phyloP scores from a whole-genome alignment of 64 coral and sea anemone species.

The Cladopsammia gracilis region DNA sequence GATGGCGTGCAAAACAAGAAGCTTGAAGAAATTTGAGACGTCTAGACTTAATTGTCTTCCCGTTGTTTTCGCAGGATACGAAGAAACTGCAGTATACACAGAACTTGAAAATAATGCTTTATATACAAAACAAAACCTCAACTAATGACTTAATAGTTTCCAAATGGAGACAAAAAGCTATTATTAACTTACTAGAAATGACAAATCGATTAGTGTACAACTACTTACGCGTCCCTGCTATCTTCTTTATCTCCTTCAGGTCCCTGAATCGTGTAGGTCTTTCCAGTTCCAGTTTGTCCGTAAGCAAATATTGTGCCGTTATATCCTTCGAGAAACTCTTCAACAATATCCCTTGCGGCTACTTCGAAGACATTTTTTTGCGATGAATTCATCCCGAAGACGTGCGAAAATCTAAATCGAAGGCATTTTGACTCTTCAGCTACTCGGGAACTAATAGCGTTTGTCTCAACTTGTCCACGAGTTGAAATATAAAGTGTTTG shows the following conservation, averaged over 20 bases:
- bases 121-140: neutral
- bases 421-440: constrained; percentile 1
- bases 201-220: too few species aligned
- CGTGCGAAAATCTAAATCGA: constrained; percentile 37
- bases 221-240: neutral
- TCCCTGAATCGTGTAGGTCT: constrained; percentile 69
- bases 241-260: neutral
- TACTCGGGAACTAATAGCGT: neutral
- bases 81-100: neutral
- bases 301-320: constrained; percentile 78
- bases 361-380: constrained; percentile 57
- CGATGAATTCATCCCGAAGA: constrained; percentile 25
- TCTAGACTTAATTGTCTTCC: neutral
- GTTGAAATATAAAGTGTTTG: constrained; percentile 3
- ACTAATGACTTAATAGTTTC: neutral
- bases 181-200: neutral
- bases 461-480: neutral
- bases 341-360: constrained; percentile 50
- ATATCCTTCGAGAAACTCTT: constrained; percentile 54
- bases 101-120: neutral
- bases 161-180: neutral
- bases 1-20: neutral
- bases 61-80: neutral
- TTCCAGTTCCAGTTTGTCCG: constrained; percentile 66
- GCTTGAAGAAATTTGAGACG: neutral